phyloP scores from a whole-genome alignment of 2,113 vertebrate species.

The Eolophus roseicapilla region DNA sequence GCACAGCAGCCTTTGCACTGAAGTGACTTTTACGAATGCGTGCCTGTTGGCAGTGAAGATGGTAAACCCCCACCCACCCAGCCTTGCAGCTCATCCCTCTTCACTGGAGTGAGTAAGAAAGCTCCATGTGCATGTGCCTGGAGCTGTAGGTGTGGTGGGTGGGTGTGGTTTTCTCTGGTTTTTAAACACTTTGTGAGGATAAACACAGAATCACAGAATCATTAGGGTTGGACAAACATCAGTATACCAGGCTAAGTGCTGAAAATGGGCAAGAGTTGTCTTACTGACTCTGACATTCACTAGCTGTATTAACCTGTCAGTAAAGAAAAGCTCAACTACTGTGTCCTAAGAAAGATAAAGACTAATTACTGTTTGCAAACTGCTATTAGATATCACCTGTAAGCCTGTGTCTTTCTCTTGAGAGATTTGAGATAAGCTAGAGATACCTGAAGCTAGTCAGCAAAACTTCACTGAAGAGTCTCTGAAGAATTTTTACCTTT shows the following conservation, averaged over 20 bases:
- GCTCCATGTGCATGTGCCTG: background rate
- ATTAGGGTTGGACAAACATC: background rate
- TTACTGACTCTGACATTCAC: background rate
- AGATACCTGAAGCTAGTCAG: background rate
- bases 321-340: background rate
- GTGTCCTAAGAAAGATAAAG: background rate
- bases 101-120: background rate
- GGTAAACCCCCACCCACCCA: background rate
- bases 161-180: background rate
- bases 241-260: background rate
- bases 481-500: background rate
- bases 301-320: background rate
- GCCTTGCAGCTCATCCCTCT: background rate
- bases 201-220: background rate
- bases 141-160: too few relatives aligned
- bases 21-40: background rate
- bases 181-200: background rate
- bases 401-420: background rate
- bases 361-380: background rate
- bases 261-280: background rate
- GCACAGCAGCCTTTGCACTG: background rate
- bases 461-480: background rate
- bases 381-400: fast-evolving
- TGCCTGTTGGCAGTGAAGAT: background rate
- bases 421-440: background rate